Evolutionary conservation across 1,140 invertebrate species (phyloP).

Genomic region (Pseudomyrmex dendroicus): DNA sequence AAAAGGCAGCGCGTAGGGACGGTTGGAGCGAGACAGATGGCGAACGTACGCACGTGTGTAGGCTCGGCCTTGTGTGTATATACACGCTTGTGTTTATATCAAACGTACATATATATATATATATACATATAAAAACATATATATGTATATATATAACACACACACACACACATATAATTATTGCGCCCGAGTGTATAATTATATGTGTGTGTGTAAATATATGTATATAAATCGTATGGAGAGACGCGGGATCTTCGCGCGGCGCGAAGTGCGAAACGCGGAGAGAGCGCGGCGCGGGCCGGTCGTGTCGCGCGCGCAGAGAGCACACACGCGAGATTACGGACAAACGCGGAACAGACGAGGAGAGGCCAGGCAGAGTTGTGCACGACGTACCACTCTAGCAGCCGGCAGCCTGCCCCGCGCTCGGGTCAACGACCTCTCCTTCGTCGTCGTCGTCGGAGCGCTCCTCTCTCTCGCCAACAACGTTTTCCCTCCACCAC

Average conservation of each 20-base stretch:
- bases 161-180: neutral
- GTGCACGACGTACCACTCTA: slow-evolving; percentile 80
- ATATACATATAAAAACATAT: neutral
- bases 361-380: slow-evolving; percentile 70
- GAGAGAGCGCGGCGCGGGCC: slow-evolving; percentile 8
- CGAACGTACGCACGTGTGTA: slow-evolving; percentile 20
- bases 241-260: neutral
- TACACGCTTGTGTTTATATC: no score
- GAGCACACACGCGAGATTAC: slow-evolving; percentile 74
- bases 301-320: slow-evolving; percentile 62
- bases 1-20: slow-evolving; percentile 54
- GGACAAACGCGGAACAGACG: slow-evolving; percentile 75
- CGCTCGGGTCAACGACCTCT: slow-evolving; percentile 84
- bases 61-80: no score
- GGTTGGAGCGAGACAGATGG: slow-evolving; percentile 18
- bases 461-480: slow-evolving; percentile 3
- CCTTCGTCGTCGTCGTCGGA: slow-evolving; percentile 81
- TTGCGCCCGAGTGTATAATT: neutral
- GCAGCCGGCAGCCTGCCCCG: slow-evolving; percentile 83
- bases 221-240: neutral
- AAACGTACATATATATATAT: neutral
- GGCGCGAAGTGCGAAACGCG: neutral
- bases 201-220: no score
- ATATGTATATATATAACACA: neutral
- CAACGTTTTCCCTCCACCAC: neutral